Evolutionary conservation across 2,113 vertebrate species (phyloP).

Genomic region (Grallaria varia): DNA sequence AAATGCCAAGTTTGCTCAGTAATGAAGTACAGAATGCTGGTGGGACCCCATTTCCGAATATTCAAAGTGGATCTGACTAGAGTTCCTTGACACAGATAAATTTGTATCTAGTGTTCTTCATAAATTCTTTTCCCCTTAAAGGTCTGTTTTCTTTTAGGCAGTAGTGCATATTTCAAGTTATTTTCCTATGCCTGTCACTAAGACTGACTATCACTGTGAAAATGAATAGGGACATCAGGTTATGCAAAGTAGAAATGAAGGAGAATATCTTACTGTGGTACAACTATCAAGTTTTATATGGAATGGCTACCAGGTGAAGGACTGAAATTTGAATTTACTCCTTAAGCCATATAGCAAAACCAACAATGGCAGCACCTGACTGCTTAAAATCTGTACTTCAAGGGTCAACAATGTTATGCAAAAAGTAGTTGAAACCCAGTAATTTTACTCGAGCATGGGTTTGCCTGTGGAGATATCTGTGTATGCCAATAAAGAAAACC

Average conservation of each 20-base stretch:
- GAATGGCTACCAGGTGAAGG: not conserved
- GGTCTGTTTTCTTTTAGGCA: not conserved
- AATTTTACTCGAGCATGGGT: not conserved
- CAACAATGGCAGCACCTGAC: not conserved
- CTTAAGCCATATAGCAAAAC: not conserved
- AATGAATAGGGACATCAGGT: not conserved
- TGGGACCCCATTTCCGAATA: not conserved
- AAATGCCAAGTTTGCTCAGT: not conserved
- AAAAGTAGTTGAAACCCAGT: not conserved
- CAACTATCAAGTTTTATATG: not conserved
- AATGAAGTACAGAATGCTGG: not conserved
- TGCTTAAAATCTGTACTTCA: not conserved
- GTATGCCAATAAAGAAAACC: not conserved
- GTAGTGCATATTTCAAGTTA: not conserved
- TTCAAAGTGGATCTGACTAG: not conserved
- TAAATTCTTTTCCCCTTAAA: not conserved
- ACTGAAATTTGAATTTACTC: not conserved
- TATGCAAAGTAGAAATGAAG: not conserved
- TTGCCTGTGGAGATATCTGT: not conserved
- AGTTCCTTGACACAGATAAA: not conserved
- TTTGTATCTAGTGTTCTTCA: not conserved
- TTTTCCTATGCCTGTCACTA: not conserved
- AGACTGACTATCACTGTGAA: not conserved
- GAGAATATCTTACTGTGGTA: not conserved
- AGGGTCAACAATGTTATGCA: not conserved